A percentile compares a stretch with the other conserved stretches of the same genome.
phyloP scores from a whole-genome alignment of 2,113 vertebrate genomes.

The Dasyprocta punctata region DNA sequence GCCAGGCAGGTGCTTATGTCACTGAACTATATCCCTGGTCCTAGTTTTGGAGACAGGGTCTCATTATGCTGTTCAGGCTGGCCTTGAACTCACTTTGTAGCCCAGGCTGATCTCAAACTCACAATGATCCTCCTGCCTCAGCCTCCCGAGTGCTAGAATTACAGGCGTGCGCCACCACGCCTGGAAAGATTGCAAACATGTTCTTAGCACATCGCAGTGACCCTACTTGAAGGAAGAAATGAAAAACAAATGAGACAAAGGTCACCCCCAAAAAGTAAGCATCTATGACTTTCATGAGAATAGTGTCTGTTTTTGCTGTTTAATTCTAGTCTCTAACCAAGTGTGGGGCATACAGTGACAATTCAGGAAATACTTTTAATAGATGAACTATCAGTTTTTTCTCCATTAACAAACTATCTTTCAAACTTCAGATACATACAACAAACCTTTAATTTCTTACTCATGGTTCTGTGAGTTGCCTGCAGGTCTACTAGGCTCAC shows the following conservation, averaged over 20 bases:
- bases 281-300: conserved; percentile 36
- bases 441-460: not conserved
- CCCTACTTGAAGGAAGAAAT: not conserved
- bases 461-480: not conserved
- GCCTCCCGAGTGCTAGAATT: too few relatives aligned
- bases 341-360: not conserved
- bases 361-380: not conserved
- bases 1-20: too few relatives aligned
- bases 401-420: not conserved
- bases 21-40: too few relatives aligned
- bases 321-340: not conserved
- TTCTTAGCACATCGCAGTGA: not conserved
- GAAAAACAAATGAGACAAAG: conserved; percentile 12
- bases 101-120: too few relatives aligned
- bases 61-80: too few relatives aligned
- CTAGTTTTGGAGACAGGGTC: too few relatives aligned
- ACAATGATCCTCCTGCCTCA: too few relatives aligned
- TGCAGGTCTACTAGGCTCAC: not conserved
- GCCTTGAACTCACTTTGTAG: too few relatives aligned
- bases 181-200: not conserved
- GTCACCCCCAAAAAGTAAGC: not conserved
- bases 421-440: not conserved
- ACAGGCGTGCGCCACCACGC: too few relatives aligned
- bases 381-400: not conserved
- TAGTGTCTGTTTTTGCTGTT: not conserved